A percentile compares a stretch with the other conserved stretches of the same genome.
Conservation (phyloP, 1,140 invertebrate genomes). For the Bursaphelenchus mucronatus region DNA sequence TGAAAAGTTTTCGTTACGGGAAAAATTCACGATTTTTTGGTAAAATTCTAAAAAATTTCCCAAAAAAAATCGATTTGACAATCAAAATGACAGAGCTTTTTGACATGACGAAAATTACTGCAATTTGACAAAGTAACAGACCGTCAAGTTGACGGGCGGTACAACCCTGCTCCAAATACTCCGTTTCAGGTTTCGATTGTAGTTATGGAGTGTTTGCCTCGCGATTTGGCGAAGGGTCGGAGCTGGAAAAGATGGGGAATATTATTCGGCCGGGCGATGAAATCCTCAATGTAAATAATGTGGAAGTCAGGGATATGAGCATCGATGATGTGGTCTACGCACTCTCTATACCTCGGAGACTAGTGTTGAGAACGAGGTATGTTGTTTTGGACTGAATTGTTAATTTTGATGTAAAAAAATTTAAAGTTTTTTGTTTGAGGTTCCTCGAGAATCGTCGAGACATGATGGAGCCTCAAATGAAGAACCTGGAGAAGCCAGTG, state of each 20-base stretch:
- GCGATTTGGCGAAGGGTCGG: slow-evolving; percentile 74
- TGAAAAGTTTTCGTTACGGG: too few relatives aligned
- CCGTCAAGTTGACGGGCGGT: too few relatives aligned
- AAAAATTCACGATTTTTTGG: too few relatives aligned
- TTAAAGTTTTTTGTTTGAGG: slow-evolving; percentile 34
- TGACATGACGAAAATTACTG: too few relatives aligned
- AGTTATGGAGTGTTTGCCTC: slow-evolving; percentile 96
- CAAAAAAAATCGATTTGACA: too few relatives aligned
- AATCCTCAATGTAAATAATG: slow-evolving; percentile 92
- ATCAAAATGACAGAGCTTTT: too few relatives aligned
- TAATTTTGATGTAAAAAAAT: not conserved
- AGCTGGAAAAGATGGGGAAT: slow-evolving; percentile 86
- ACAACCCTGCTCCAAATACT: not conserved
- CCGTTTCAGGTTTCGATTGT: slow-evolving; percentile 72
- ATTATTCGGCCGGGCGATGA: slow-evolving; percentile 98
- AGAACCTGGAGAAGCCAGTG: too few relatives aligned
- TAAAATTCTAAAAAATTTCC: too few relatives aligned
- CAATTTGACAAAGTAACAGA: too few relatives aligned
- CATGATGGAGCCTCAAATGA: slow-evolving; percentile 5
- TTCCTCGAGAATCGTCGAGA: slow-evolving; percentile 49
- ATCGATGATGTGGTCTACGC: slow-evolving; percentile 79
- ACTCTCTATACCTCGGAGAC: slow-evolving; percentile 92
- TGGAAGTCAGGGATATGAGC: slow-evolving; percentile 93
- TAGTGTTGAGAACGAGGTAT: slow-evolving; percentile 69
- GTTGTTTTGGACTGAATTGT: slow-evolving; percentile 12